These are phyloP conservation scores for Gephyroberyx darwinii DNA, from an alignment of 2,797 vertebrate species.

Conservation along the genomic window DNA sequence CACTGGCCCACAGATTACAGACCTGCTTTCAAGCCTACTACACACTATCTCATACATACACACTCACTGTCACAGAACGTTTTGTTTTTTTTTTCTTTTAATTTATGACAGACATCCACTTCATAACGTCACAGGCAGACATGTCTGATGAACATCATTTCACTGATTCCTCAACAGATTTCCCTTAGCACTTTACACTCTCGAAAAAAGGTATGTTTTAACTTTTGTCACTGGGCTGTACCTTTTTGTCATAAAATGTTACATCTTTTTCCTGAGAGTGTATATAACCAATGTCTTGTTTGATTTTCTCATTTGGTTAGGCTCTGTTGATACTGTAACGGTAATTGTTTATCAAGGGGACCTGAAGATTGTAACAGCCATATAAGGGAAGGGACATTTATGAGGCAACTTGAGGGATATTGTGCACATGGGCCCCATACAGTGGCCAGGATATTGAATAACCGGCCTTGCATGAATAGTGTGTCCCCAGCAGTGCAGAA, in stretches of 20 bases:
- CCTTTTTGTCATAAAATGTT: constrained; percentile 28
- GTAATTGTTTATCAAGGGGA: constrained; percentile 47
- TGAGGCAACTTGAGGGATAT: constrained; percentile 52
- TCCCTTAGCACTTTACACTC: constrained; percentile 68
- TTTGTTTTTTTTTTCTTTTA: constrained; percentile 60
- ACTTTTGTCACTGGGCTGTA: constrained; percentile 51
- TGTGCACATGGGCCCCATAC: constrained; percentile 57
- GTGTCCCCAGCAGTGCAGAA: constrained; percentile 59
- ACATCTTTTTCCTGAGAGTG: constrained; percentile 36
- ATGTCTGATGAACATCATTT: constrained; percentile 61
- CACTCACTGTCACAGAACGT: constrained; percentile 61
- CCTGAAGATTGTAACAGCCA: constrained; percentile 58
- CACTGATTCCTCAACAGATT: constrained; percentile 55
- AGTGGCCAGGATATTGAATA: constrained; percentile 63
- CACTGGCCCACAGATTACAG: constrained; percentile 61
- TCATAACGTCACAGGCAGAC: constrained; percentile 58
- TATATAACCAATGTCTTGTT: constrained; percentile 19
- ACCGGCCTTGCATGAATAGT: constrained; percentile 48
- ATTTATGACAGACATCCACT: constrained; percentile 72
- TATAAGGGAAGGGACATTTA: constrained; percentile 57
- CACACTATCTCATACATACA: constrained; percentile 54
- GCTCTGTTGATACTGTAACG: constrained; percentile 48
- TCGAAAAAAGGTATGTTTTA: constrained; percentile 63
- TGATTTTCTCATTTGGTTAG: constrained; percentile 46
- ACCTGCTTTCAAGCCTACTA: constrained; percentile 60